Evolutionary conservation across 2,113 vertebrate species (phyloP).

Genomic region (Peromyscus californicus): DNA sequence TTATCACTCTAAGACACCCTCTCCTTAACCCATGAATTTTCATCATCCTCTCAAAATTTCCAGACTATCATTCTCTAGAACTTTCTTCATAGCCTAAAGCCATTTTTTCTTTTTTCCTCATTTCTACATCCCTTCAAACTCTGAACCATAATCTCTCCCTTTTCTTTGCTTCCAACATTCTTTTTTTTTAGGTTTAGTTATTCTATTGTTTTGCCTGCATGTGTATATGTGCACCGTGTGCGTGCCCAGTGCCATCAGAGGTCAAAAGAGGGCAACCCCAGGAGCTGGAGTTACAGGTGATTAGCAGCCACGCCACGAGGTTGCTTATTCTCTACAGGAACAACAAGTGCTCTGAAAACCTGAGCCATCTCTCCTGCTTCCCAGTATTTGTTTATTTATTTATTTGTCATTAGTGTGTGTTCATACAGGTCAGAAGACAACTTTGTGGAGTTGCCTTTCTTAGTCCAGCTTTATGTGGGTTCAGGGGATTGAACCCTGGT

Average conservation of each 20-base stretch:
- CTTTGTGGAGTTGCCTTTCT: not conserved
- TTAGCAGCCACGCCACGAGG: not conserved
- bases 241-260: not conserved
- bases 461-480: not conserved
- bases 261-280: not conserved
- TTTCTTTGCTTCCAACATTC: not conserved
- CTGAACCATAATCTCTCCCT: not conserved
- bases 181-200: not conserved
- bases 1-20: not conserved
- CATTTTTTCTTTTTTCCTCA: not conserved
- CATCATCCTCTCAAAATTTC: constrained; percentile 1
- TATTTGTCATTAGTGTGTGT: not conserved
- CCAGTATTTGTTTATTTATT: not conserved
- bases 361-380: not conserved
- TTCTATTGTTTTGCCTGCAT: not conserved
- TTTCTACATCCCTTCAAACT: not conserved
- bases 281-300: not conserved
- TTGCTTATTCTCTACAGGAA: not conserved
- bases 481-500: not conserved
- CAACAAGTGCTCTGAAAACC: not conserved
- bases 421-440: not conserved
- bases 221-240: not conserved
- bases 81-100: not conserved
- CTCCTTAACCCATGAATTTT: not conserved
- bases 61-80: not conserved